phyloP scores from a whole-genome alignment of 2,888 invertebrate genomes.

The Stenoptilia bipunctidactyla region DNA sequence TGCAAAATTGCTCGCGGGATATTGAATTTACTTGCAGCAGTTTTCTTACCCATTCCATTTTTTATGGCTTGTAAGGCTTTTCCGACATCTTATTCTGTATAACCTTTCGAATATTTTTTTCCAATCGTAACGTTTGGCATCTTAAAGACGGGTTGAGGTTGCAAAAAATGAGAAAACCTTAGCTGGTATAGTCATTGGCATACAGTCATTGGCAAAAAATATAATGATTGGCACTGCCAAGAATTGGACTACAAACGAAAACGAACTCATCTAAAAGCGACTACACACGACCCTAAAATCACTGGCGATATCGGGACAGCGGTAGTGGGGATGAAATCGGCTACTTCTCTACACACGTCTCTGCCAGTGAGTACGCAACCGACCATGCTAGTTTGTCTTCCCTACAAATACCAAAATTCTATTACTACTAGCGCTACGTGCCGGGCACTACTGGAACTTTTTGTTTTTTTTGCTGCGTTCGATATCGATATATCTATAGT shows the following conservation, averaged over 20 bases:
- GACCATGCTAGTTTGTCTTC: no score
- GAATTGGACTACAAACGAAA: slow-evolving; percentile 11
- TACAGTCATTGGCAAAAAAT: slow-evolving; percentile 7
- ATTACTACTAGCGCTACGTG: no score
- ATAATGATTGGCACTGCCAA: slow-evolving; percentile 15
- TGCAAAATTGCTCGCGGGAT: slow-evolving; percentile 18
- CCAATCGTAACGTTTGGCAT: slow-evolving; percentile 13
- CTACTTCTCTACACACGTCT: no score
- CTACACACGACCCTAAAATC: no score
- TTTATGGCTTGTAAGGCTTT: slow-evolving; percentile 16
- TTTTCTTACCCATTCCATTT: slow-evolving; percentile 17
- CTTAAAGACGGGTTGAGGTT: slow-evolving; percentile 3
- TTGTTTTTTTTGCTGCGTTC: no score
- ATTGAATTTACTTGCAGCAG: slow-evolving; percentile 17
- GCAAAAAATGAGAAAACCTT: slow-evolving; percentile 9
- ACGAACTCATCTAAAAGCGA: slow-evolving; percentile 2
- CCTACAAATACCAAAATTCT: no score
- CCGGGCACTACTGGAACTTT: no score
- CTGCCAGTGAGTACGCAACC: no score
- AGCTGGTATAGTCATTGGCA: slow-evolving; percentile 16
- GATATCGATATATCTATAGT: no score
- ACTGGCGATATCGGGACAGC: no score
- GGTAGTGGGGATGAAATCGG: no score
- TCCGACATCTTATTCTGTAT: slow-evolving; percentile 9
- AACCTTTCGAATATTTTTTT: slow-evolving; percentile 14